Percentiles rank a stretch among this genome's conserved stretches.
These are phyloP conservation scores for Macquaria australasica DNA, from an alignment of 2,113 vertebrate genomes.

Conservation along the genomic window DNA sequence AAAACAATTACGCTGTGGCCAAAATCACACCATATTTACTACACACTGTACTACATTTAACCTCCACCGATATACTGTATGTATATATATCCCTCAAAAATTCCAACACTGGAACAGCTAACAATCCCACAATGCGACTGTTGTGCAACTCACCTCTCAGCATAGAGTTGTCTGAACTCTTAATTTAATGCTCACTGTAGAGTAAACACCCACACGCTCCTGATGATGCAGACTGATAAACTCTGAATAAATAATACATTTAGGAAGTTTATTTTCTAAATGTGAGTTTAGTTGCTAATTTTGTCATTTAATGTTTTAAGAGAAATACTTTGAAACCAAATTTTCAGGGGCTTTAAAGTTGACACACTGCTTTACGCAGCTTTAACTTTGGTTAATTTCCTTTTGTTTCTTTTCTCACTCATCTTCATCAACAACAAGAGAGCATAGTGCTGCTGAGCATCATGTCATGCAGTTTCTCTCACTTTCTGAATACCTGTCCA, in stretches of 20 bases:
- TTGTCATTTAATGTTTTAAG: not conserved
- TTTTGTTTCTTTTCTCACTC: conserved; percentile 9
- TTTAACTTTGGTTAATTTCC: not conserved
- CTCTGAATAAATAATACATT: not conserved
- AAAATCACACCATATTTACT: too few relatives aligned
- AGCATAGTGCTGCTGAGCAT: conserved; percentile 52
- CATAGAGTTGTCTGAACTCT: too few relatives aligned
- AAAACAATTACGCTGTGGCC: not conserved
- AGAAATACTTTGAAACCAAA: not conserved
- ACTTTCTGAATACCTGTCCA: conserved; percentile 93
- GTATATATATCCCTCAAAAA: too few relatives aligned
- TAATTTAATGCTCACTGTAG: not conserved
- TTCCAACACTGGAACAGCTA: too few relatives aligned
- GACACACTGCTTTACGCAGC: not conserved
- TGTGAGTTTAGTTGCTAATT: not conserved
- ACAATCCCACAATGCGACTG: not conserved
- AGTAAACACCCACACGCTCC: not conserved
- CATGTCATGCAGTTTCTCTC: conserved; percentile 83
- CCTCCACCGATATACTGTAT: too few relatives aligned
- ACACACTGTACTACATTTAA: too few relatives aligned
- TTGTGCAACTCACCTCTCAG: too few relatives aligned
- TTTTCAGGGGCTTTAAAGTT: not conserved
- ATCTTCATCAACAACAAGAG: conserved; percentile 24
- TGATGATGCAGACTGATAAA: not conserved
- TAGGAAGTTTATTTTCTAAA: not conserved